A percentile compares a stretch with the other conserved stretches of the same genome.
Evolutionary conservation across 2,113 vertebrate genomes (phyloP).

Genomic region (Aldabrachelys gigantea): DNA sequence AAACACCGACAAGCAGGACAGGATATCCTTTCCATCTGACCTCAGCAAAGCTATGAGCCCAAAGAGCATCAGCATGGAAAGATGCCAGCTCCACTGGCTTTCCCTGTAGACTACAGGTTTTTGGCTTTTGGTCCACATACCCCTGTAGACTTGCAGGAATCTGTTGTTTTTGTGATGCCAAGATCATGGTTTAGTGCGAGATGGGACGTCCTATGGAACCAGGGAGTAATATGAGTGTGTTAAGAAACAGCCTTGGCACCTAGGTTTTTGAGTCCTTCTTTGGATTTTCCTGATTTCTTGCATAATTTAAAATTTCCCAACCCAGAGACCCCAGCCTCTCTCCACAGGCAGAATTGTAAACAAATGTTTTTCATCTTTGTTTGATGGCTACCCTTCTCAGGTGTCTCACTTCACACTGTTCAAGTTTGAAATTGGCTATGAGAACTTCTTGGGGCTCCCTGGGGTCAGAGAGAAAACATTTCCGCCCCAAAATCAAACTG

Average conservation of each 20-base stretch:
- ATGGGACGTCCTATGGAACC: neutral
- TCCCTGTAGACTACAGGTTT: neutral
- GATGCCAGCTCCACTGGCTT: neutral
- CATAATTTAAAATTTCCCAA: neutral
- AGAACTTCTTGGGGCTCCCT: neutral
- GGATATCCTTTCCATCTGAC: neutral
- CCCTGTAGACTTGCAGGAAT: neutral
- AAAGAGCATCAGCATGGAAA: neutral
- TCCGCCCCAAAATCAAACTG: neutral
- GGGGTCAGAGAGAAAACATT: neutral
- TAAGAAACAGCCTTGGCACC: neutral
- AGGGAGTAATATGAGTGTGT: fast-evolving
- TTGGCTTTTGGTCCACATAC: neutral
- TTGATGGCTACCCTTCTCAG: neutral
- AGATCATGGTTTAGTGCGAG: fast-evolving
- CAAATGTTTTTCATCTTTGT: neutral
- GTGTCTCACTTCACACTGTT: neutral
- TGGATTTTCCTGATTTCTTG: neutral
- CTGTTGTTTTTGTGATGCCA: neutral
- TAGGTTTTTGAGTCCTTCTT: neutral
- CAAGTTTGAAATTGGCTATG: neutral
- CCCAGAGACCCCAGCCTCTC: neutral
- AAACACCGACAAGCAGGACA: neutral
- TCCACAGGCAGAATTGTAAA: fast-evolving
- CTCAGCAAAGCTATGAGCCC: neutral